Evolutionary conservation across 2,113 vertebrate genomes (phyloP).

Genomic region (Neodon shergylaensis): DNA sequence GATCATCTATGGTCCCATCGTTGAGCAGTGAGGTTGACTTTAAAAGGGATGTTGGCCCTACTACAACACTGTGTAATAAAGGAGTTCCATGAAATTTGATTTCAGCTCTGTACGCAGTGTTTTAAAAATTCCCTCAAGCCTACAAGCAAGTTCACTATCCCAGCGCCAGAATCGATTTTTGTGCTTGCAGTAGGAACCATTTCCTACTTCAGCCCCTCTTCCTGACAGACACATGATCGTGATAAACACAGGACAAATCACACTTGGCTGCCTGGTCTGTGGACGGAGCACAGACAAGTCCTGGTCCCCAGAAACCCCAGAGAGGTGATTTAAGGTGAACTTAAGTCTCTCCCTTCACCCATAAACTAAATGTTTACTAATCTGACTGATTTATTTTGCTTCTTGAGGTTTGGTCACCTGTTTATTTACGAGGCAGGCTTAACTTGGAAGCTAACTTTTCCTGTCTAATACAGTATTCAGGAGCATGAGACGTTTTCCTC

Average conservation of each 20-base stretch:
- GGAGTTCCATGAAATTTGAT: slow-evolving; percentile 51
- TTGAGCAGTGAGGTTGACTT: slow-evolving; percentile 35
- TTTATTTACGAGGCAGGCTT: slow-evolving; percentile 64
- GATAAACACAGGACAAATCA: slow-evolving; percentile 63
- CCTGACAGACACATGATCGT: slow-evolving; percentile 54
- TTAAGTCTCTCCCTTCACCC: slow-evolving; percentile 26
- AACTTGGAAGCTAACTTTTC: slow-evolving; percentile 63
- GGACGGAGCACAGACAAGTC: slow-evolving; percentile 11
- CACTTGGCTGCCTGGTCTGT: slow-evolving; percentile 23
- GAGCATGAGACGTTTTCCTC: slow-evolving; percentile 32
- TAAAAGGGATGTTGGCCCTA: slow-evolving; percentile 36
- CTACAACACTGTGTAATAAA: slow-evolving; percentile 21
- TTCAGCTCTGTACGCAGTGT: slow-evolving; percentile 33
- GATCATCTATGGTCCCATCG: not conserved
- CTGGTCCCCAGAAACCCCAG: slow-evolving; percentile 7
- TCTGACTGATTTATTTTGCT: slow-evolving; percentile 70
- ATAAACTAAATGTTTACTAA: slow-evolving; percentile 73
- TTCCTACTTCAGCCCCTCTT: slow-evolving; percentile 62
- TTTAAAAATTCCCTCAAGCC: slow-evolving; percentile 59
- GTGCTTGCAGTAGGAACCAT: slow-evolving; percentile 54
- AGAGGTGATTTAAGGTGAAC: slow-evolving; percentile 70
- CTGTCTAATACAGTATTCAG: slow-evolving; percentile 55
- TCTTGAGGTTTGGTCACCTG: slow-evolving; percentile 70
- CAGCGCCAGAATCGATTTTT: slow-evolving; percentile 65
- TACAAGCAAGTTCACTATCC: slow-evolving; percentile 40